These are phyloP conservation scores for Heterochromis multidens DNA, from an alignment of 2,113 vertebrate genomes.

Conservation along the genomic window DNA sequence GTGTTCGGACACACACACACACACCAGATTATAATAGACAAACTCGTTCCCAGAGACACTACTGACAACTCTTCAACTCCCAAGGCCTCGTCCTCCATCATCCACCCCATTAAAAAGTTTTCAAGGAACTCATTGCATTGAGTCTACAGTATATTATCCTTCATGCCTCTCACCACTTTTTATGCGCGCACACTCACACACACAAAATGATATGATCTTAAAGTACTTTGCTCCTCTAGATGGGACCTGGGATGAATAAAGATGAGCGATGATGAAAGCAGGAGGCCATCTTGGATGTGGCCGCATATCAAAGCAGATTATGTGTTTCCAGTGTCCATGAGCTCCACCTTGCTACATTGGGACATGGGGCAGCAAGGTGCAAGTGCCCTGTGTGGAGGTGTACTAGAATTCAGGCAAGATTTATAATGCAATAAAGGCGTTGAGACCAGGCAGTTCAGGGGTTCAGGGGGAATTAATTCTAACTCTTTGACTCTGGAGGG, in stretches of 20 bases:
- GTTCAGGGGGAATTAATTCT: conserved; percentile 25
- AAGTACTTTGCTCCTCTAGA: conserved; percentile 27
- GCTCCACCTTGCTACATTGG: conserved; percentile 15
- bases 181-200: not conserved
- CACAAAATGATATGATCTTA: conserved; percentile 37
- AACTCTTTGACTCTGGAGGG: conserved; percentile 3
- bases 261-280: conserved; percentile 57
- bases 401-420: conserved; percentile 17
- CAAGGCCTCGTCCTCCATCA: conserved; percentile 55
- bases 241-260: conserved; percentile 52
- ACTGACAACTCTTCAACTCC: conserved; percentile 20
- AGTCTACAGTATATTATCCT: conserved; percentile 7
- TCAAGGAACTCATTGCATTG: conserved; percentile 54
- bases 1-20: not conserved
- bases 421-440: conserved; percentile 24
- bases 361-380: not conserved
- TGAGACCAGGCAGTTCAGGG: not conserved
- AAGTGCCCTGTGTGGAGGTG: not conserved
- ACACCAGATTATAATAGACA: not conserved
- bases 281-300: conserved; percentile 31
- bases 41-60: conserved; percentile 7
- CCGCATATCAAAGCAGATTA: conserved; percentile 57
- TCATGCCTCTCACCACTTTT: not conserved
- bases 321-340: conserved; percentile 47
- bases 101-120: conserved; percentile 57